phyloP scores from a whole-genome alignment of 2,888 invertebrate genomes.

The Lithophane socia region DNA sequence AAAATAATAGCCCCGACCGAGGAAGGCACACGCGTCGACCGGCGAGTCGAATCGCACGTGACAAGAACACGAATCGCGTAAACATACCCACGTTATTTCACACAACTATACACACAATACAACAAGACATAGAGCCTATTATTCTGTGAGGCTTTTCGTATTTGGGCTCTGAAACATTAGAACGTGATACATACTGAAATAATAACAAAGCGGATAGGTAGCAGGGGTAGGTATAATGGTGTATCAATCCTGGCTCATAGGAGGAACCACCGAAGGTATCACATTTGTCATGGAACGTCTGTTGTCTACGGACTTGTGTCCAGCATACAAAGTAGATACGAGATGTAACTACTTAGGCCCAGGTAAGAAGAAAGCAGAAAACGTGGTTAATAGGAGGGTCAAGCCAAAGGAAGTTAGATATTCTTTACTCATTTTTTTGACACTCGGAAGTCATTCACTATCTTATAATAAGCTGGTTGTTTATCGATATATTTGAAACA shows the following conservation, averaged over 20 bases:
- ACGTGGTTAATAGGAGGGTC: background rate
- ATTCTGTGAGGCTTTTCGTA: conserved; percentile 44
- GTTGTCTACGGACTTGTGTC: conserved; percentile 26
- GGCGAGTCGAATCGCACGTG: conserved; percentile 84
- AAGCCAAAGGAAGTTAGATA: too few relatives aligned
- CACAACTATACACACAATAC: conserved; percentile 71
- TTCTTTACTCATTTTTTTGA: too few relatives aligned
- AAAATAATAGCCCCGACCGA: conserved; percentile 83
- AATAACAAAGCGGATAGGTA: conserved; percentile 76
- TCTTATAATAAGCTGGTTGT: too few relatives aligned
- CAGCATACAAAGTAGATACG: conserved; percentile 42
- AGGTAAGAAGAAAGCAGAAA: background rate
- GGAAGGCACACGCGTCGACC: conserved; percentile 78
- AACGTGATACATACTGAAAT: conserved; percentile 82
- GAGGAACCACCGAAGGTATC: conserved; percentile 60
- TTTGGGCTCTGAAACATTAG: conserved; percentile 76
- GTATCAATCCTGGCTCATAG: conserved; percentile 71
- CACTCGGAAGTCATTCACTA: too few relatives aligned
- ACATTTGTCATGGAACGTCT: conserved; percentile 60
- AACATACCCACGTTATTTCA: conserved; percentile 70
- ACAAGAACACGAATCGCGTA: conserved; percentile 80
- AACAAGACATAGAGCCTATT: conserved; percentile 58
- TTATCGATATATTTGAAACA: too few relatives aligned
- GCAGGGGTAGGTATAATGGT: conserved; percentile 71
- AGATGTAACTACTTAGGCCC: conserved; percentile 1